Percentiles rank a stretch among this genome's conserved stretches.
Evolutionary conservation across 2,888 invertebrate genomes (phyloP).

Genomic region (Tigriopus californicus): DNA sequence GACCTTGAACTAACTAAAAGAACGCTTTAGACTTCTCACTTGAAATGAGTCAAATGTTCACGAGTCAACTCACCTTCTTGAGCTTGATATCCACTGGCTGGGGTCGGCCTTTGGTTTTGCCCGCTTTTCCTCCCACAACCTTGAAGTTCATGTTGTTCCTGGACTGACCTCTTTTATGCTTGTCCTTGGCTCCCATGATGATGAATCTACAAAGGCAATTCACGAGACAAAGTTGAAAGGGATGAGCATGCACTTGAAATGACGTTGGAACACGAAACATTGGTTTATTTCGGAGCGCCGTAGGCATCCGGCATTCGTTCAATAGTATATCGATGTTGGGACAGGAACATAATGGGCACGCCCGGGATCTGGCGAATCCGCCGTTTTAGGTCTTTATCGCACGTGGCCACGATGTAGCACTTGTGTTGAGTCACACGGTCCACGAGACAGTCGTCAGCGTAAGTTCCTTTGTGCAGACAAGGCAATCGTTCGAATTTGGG

Average conservation of each 20-base stretch:
- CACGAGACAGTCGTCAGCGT: constrained; percentile 95
- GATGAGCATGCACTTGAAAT: neutral
- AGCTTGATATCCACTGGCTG: neutral
- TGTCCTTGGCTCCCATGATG: constrained; percentile 7
- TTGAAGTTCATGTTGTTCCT: constrained; percentile 4
- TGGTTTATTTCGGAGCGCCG: constrained; percentile 50
- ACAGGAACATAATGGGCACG: constrained; percentile 94
- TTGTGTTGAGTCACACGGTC: constrained; percentile 61
- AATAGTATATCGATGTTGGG: constrained; percentile 67
- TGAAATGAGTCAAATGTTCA: neutral
- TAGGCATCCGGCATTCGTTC: constrained; percentile 99
- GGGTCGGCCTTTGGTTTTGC: neutral
- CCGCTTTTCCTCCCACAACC: constrained; percentile 5
- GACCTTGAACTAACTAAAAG: neutral
- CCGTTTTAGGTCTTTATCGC: constrained; percentile 88
- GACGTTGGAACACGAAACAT: neutral
- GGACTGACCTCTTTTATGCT: neutral
- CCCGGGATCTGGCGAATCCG: constrained; percentile 93
- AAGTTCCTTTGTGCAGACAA: constrained; percentile 91
- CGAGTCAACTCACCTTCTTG: neutral
- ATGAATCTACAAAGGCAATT: neutral
- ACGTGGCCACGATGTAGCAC: constrained; percentile 97
- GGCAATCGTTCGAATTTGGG: constrained; percentile 75
- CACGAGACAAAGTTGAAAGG: neutral
- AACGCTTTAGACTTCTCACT: neutral